These are phyloP conservation scores for Sarcophaga variegata DNA, from an alignment of 2,888 invertebrate species.

Conservation along the genomic window DNA sequence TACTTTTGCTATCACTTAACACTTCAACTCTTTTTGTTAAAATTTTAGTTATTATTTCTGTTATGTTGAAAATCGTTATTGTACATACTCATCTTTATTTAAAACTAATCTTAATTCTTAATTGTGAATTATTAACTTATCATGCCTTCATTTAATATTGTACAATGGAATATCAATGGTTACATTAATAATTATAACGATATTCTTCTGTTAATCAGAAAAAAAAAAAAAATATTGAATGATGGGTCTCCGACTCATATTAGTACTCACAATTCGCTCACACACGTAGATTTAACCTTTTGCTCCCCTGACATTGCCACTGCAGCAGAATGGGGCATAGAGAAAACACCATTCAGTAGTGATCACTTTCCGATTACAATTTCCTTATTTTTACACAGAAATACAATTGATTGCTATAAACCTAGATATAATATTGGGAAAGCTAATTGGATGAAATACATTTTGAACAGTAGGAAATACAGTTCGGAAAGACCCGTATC, in stretches of 20 bases:
- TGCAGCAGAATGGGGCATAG: not conserved
- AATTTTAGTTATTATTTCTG: too few relatives aligned
- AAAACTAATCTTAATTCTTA: too few relatives aligned
- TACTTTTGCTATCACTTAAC: too few relatives aligned
- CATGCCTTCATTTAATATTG: too few relatives aligned
- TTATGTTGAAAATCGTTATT: too few relatives aligned
- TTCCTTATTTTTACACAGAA: not conserved
- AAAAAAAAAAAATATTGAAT: not conserved
- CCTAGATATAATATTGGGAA: not conserved
- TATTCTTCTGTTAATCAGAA: too few relatives aligned
- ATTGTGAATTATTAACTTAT: too few relatives aligned
- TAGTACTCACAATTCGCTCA: constrained; percentile 9
- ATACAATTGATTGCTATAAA: not conserved
- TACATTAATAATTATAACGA: too few relatives aligned
- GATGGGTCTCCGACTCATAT: constrained; percentile 14
- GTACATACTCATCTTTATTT: too few relatives aligned
- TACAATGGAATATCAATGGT: too few relatives aligned
- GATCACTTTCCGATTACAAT: not conserved
- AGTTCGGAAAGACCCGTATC: not conserved
- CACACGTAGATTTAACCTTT: not conserved
- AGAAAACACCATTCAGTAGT: constrained; percentile 1
- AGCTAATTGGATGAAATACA: constrained; percentile 2
- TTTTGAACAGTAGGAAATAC: not conserved
- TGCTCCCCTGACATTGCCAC: not conserved
- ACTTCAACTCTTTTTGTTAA: too few relatives aligned